Base-by-base conservation (phyloP, 1,140 invertebrate genomes). In the Zelostemma sp. region DNA sequence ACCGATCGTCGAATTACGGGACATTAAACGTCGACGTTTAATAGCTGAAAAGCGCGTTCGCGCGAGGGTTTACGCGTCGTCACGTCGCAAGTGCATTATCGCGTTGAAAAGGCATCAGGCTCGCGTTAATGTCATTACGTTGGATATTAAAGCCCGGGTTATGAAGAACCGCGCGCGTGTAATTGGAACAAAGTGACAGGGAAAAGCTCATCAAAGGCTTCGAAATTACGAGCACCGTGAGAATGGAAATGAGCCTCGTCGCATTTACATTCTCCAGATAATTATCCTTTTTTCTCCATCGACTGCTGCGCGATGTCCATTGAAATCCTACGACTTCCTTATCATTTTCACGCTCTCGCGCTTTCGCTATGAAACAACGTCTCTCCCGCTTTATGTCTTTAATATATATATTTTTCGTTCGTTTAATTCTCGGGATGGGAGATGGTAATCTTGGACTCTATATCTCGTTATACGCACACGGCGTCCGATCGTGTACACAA, bases 311-410 rank as follows among this genome's bases (percentile, higher is more conserved):
- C n/a, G n/a, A n/a, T n/a, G n/a, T 8, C 21, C 21, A 25, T 25
- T 25, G 21, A 25, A 25, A 25, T 25, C 21, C 21, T 3, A 25
- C 21, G 21, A 25, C 21, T 25, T 25, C 21, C 55, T 51, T 59
- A 19, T 38, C 57, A 56, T 58, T 70, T 62, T 70, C 62, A 58
- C 62, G 54, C 68, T 65, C 49, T 62, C 57, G 53, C 68, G 53
- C 57, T 53, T 19, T 31, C 21, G 1, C 19, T 2, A 49, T 58
- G 33, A 59, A 54, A 62, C 45, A 58, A 62, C 45, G 25, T 63
- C 66, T 62, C 63, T 67, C 66, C 58, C 55, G 35, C 28, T 8
- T 38, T n/a, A 18, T 31, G 14, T 19, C 14, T 17, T 57, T 38
- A 2, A 18, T 55, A 15, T 31, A n/a, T 28, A 35, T 35, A 12